Evolutionary conservation across 2,888 invertebrate genomes (phyloP), one percentile per base, ranked within the genome.

Genomic region (Dioctria rufipes): DNA sequence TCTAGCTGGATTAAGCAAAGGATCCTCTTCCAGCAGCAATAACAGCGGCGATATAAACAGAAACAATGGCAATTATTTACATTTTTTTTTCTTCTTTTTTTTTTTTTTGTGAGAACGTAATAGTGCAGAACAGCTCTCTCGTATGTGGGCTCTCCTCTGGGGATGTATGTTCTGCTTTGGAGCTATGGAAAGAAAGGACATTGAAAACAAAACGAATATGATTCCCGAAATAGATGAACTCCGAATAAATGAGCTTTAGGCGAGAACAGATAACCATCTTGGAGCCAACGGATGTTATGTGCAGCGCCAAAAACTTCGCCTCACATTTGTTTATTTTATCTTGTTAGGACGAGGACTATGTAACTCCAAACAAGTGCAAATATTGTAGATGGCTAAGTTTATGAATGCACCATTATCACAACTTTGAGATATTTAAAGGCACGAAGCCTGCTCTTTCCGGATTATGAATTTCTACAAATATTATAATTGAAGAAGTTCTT

Each of bases 311-410:
- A 69, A 69, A 69, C 13, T 46, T 54, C n/a, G 54, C 54, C 54
- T 54, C 54, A 54, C 49, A 69, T 49, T 65, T 69, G 69, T 69
- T 69, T 69, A 69, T 69, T 54, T 69, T 37, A 69, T 69, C 69
- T 69, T 51, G 69, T 49, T 51, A 51, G 69, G 49, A 46, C 13
- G 39, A 11, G 6, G 49, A n/a, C 54, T 54, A 11, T 54, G 54
- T 54, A 54, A 54, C 54, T n/a, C 54, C 54, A 8, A n/a, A 11
- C 6, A n/a, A 54, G 4, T 54, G 54, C 54, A 54, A 54, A 54
- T 54, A n/a, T 54, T 8, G 54, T 54, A n/a, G 11, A 54, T 6
- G 4, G 11, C 54, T n/a, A 11, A 54, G 54, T 6, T 3, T 54
- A 54, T 54, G 54, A n/a, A 4, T 54, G 54, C 54, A 4, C 54